Conservation (phyloP, 2,888 invertebrate species). For the Holacanthella duospinosa region DNA sequence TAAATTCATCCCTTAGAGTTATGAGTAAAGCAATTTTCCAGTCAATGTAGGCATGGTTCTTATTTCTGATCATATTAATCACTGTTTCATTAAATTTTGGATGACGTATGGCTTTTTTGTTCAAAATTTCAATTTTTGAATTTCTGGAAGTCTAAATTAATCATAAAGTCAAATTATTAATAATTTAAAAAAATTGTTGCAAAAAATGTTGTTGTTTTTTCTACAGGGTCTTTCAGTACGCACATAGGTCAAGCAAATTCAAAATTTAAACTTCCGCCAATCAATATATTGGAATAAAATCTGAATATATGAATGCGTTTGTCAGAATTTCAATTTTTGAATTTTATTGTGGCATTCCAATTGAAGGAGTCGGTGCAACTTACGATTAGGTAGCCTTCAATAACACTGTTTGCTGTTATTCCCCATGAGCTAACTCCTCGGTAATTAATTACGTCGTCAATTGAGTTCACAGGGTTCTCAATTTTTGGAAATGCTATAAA, state of each 20-base stretch:
- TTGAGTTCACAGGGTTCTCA: conserved; percentile 57
- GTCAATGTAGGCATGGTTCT: conserved; percentile 65
- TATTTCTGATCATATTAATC: conserved; percentile 52
- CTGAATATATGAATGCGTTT: no score
- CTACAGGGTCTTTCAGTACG: no score
- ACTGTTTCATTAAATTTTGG: conserved; percentile 44
- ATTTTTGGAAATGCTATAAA: conserved; percentile 63
- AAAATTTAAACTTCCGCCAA: no score
- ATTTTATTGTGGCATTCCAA: no score
- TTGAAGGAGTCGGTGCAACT: no score
- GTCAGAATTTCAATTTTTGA: not conserved
- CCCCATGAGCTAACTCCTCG: conserved; percentile 58
- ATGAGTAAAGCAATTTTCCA: conserved; percentile 68
- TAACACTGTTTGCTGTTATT: conserved; percentile 59
- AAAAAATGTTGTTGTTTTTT: no score
- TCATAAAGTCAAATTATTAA: conserved; percentile 16
- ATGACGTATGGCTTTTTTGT: conserved; percentile 50
- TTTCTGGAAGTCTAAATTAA: conserved; percentile 50
- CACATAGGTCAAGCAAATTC: no score
- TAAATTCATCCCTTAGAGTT: conserved; percentile 58
- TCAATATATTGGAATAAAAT: no score
- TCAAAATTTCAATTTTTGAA: conserved; percentile 49
- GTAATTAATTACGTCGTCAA: conserved; percentile 52
- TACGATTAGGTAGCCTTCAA: conserved; percentile 56
- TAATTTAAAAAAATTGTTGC: conserved; percentile 11